Evolutionary conservation across 2,797 vertebrate species (phyloP).

Genomic region (Vespertilio murinus): DNA sequence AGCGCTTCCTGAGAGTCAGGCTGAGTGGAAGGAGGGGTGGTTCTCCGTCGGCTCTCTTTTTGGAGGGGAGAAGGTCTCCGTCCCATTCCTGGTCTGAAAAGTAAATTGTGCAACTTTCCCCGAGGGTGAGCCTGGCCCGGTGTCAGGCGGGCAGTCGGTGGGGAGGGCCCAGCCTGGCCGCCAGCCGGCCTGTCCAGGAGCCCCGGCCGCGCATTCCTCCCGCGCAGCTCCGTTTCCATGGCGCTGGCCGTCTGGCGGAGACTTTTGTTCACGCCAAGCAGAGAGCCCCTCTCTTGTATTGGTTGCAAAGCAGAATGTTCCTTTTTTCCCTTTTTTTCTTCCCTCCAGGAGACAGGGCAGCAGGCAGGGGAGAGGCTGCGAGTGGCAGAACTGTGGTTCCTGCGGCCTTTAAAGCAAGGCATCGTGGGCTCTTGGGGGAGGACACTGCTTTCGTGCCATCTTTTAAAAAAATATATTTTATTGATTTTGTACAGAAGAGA

Average conservation of each 20-base stretch:
- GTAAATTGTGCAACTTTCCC: background rate
- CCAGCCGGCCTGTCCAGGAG: background rate
- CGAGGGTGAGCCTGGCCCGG: background rate
- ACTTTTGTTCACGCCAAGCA: slow-evolving; percentile 66
- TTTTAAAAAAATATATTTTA: too few relatives aligned
- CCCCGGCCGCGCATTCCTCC: slow-evolving; percentile 59
- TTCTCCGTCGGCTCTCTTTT: background rate
- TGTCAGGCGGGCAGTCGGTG: background rate
- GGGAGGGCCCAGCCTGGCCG: slow-evolving; percentile 12
- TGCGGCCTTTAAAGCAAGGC: background rate
- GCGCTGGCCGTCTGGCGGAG: slow-evolving; percentile 64
- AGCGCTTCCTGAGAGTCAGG: background rate
- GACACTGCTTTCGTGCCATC: background rate
- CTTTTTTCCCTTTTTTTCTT: background rate
- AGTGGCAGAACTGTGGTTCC: background rate
- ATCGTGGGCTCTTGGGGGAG: background rate
- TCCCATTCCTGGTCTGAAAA: background rate
- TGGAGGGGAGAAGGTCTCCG: background rate
- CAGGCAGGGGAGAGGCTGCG: slow-evolving; percentile 18
- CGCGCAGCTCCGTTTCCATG: slow-evolving; percentile 69
- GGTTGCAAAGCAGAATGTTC: slow-evolving; percentile 53
- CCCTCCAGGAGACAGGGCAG: background rate
- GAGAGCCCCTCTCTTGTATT: slow-evolving; percentile 55
- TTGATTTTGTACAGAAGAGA: too few relatives aligned
- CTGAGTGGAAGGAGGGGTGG: background rate